Conservation (phyloP, 2,888 invertebrate genomes). For the Atrina japonica region DNA sequence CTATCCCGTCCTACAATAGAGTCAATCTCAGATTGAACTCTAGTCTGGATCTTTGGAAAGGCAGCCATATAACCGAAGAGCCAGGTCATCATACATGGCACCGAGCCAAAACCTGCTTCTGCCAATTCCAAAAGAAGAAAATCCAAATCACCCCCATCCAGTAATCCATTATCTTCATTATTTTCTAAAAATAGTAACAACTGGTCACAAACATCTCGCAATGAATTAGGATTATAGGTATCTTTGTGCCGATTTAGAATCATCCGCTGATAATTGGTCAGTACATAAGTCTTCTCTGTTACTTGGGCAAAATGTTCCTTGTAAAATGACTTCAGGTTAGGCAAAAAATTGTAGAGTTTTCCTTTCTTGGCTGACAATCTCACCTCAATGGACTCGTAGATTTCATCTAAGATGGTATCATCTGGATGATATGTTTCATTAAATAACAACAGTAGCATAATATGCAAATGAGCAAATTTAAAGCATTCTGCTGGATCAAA, state of each 20-base stretch:
- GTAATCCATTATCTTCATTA: conserved; percentile 62
- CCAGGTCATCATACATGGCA: conserved; percentile 63
- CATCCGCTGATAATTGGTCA: conserved; percentile 59
- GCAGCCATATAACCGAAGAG: conserved; percentile 66
- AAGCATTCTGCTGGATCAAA: conserved; percentile 58
- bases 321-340: conserved; percentile 37
- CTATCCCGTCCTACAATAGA: conserved; percentile 64
- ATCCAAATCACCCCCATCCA: conserved; percentile 65
- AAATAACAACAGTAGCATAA: conserved; percentile 63
- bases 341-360: conserved; percentile 49
- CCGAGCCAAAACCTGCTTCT: conserved; percentile 61
- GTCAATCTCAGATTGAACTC: conserved; percentile 67
- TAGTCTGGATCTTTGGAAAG: conserved; percentile 63
- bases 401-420: conserved; percentile 61
- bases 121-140: conserved; percentile 64
- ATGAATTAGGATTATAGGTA: conserved; percentile 61
- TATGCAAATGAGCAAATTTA: conserved; percentile 63
- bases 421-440: conserved; percentile 60
- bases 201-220: conserved; percentile 67
- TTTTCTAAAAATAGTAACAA: conserved; percentile 67
- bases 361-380: conserved; percentile 25
- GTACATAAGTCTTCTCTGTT: conserved; percentile 50
- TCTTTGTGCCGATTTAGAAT: conserved; percentile 72
- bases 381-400: conserved; percentile 39
- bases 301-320: conserved; percentile 48